phyloP scores from a whole-genome alignment of 2,797 vertebrate genomes.

The Mormyrops boulengeri region DNA sequence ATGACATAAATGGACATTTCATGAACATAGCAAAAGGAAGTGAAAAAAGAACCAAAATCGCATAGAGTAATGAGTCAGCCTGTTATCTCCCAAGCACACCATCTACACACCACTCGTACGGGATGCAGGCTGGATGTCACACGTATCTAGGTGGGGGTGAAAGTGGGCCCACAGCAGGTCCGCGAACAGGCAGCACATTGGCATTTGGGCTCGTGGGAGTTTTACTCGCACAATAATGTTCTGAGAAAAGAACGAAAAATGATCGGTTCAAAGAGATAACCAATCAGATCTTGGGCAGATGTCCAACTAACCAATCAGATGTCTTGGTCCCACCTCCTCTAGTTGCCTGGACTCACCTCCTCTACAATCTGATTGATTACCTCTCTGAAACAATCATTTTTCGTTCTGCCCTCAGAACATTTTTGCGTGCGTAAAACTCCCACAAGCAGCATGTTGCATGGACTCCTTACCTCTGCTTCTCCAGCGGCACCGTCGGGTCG shows the following conservation, averaged over 20 bases:
- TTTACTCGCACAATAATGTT: not conserved
- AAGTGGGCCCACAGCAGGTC: not conserved
- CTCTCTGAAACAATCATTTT: not conserved
- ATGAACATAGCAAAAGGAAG: not conserved
- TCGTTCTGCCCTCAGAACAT: not conserved
- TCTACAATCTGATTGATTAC: not conserved
- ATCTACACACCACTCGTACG: not conserved
- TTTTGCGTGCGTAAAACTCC: not conserved
- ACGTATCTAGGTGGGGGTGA: not conserved
- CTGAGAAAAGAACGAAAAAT: not conserved
- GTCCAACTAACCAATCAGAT: not conserved
- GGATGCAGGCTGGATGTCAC: not conserved
- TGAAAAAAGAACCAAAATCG: not conserved
- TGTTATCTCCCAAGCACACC: not conserved
- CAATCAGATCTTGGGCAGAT: not conserved
- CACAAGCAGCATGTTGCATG: not conserved
- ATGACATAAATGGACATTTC: not conserved
- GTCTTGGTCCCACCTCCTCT: not conserved
- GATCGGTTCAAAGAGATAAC: not conserved
- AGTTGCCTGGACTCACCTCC: not conserved
- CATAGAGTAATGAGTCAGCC: not conserved
- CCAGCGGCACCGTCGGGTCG: conserved; percentile 75
- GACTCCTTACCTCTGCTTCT: conserved; percentile 81
- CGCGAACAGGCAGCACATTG: not conserved
- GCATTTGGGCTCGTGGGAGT: not conserved